Evolutionary conservation across 2,888 invertebrate genomes (phyloP).

Genomic region (Resseliella maxima): DNA sequence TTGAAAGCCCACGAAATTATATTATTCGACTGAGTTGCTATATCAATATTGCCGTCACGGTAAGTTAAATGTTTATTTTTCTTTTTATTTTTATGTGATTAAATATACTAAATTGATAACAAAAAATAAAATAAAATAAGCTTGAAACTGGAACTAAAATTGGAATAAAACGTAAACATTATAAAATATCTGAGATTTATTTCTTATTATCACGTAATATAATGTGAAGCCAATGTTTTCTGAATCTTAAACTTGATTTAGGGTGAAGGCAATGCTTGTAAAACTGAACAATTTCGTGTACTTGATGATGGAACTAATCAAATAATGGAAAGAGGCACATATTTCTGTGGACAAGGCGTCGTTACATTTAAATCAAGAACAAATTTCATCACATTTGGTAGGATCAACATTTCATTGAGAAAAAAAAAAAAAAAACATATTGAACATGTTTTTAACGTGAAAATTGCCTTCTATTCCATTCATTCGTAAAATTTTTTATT

Average conservation of each 20-base stretch:
- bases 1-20: constrained; percentile 63
- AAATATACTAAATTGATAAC: background rate
- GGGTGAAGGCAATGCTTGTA: constrained; percentile 8
- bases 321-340: background rate
- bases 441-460: no score
- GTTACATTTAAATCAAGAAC: background rate
- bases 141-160: no score
- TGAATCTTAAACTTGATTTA: no score
- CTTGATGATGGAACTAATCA: constrained; percentile 29
- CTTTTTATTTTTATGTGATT: background rate
- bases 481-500: no score
- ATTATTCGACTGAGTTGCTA: constrained; percentile 62
- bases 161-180: no score
- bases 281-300: constrained; percentile 54
- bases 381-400: constrained; percentile 34
- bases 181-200: no score
- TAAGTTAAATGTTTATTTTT: background rate
- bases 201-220: no score
- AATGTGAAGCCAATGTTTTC: no score
- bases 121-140: no score
- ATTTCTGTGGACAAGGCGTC: constrained; percentile 12
- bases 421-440: no score
- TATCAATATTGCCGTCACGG: constrained; percentile 60
- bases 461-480: no score
- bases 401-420: background rate